Percentiles rank a stretch among this genome's conserved stretches.
Evolutionary conservation across 2,113 vertebrate genomes (phyloP).

Genomic region (Meles meles): DNA sequence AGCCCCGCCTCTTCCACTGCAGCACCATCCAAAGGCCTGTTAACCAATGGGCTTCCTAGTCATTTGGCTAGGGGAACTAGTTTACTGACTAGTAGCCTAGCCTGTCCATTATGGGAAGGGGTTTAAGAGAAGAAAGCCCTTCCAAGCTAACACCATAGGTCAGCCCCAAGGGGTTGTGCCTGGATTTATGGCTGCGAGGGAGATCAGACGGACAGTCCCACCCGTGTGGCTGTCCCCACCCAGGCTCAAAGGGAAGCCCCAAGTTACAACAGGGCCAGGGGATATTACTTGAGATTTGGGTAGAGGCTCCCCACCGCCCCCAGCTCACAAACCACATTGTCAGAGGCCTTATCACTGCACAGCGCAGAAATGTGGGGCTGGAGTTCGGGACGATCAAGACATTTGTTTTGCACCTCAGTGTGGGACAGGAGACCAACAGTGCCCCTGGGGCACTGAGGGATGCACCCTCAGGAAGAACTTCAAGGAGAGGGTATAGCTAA

Average conservation of each 20-base stretch:
- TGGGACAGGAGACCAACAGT: not conserved
- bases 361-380: not conserved
- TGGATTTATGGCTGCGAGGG: not conserved
- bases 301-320: not conserved
- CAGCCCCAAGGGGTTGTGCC: not conserved
- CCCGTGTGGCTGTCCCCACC: rapidly evolving
- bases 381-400: not conserved
- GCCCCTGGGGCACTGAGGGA: not conserved
- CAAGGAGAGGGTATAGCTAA: not conserved
- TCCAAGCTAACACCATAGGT: not conserved
- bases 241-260: not conserved
- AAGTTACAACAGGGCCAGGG: not conserved
- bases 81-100: not conserved
- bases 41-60: not conserved
- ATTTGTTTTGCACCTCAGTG: too few relatives aligned
- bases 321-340: not conserved
- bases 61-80: not conserved
- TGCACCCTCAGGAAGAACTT: not conserved
- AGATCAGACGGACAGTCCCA: rapidly evolving
- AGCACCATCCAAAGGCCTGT: not conserved
- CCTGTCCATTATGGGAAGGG: not conserved
- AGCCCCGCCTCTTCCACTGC: not conserved
- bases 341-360: not conserved
- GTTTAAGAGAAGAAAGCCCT: not conserved
- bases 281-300: too few relatives aligned